Evolutionary conservation across 2,113 vertebrate genomes (phyloP).

Genomic region (Corydoras maculifer): DNA sequence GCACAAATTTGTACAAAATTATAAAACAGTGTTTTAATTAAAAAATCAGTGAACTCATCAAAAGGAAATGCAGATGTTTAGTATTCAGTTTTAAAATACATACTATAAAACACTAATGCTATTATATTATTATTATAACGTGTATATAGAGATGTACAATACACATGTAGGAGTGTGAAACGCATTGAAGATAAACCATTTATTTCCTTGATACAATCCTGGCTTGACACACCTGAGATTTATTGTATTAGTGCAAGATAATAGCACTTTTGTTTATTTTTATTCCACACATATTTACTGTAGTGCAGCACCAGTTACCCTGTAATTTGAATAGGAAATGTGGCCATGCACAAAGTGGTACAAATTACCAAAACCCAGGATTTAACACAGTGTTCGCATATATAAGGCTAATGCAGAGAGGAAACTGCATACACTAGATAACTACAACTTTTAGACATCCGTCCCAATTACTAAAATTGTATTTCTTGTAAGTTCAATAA

Average conservation of each 20-base stretch:
- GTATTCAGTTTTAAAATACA: no score
- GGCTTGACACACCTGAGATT: constrained; percentile 9
- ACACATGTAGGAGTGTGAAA: neutral
- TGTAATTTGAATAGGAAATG: neutral
- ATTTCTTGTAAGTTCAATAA: no score
- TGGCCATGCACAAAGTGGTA: neutral
- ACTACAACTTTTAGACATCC: no score
- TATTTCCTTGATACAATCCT: neutral
- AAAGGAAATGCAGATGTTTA: no score
- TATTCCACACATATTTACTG: neutral
- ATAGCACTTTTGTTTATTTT: neutral
- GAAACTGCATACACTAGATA: no score
- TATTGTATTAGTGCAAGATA: neutral
- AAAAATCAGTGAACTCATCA: no score
- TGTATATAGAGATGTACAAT: neutral
- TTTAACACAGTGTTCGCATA: constrained; percentile 19
- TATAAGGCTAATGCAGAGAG: neutral
- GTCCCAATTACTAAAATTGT: no score
- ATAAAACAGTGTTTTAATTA: no score
- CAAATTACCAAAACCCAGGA: neutral
- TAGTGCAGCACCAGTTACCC: neutral
- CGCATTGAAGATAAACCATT: neutral
- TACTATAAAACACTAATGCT: neutral
- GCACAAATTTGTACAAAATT: no score
- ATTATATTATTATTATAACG: neutral